Conservation (phyloP, 2,797 vertebrate genomes). For the Phyllotis vaccarum region DNA sequence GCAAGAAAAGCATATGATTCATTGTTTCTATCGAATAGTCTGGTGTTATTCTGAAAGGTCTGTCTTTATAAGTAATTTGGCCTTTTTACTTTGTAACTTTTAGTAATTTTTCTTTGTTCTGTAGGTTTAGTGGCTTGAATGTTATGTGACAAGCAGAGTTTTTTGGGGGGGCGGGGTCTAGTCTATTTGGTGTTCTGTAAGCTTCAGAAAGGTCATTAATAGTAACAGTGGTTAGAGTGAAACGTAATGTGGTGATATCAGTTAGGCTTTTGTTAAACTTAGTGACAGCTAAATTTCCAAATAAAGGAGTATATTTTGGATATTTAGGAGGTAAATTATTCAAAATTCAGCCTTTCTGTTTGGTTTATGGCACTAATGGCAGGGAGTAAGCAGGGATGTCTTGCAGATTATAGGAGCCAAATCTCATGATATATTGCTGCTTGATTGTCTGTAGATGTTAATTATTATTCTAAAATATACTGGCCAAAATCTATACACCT, state of each 20-base stretch:
- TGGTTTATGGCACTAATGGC: background rate
- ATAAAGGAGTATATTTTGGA: background rate
- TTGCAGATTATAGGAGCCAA: background rate
- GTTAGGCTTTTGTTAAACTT: background rate
- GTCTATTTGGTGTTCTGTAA: too few relatives aligned
- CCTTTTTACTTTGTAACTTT: too few relatives aligned
- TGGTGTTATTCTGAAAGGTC: too few relatives aligned
- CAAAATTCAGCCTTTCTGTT: background rate
- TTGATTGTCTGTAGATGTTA: background rate
- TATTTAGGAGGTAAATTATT: background rate
- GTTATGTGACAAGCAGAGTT: too few relatives aligned
- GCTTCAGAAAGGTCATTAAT: slow-evolving; percentile 31
- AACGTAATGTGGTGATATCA: background rate
- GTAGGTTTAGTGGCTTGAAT: too few relatives aligned
- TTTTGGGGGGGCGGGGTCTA: too few relatives aligned
- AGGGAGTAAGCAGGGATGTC: background rate
- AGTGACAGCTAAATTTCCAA: background rate
- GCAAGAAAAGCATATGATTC: background rate
- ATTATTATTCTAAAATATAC: background rate
- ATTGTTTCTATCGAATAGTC: too few relatives aligned
- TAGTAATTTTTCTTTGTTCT: too few relatives aligned
- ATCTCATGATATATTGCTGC: background rate
- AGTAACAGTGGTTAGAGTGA: background rate
- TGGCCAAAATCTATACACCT: background rate
- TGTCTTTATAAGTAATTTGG: too few relatives aligned